These are phyloP conservation scores for Eristalis tenax DNA, from an alignment of 2,888 invertebrate genomes.

Conservation along the genomic window DNA sequence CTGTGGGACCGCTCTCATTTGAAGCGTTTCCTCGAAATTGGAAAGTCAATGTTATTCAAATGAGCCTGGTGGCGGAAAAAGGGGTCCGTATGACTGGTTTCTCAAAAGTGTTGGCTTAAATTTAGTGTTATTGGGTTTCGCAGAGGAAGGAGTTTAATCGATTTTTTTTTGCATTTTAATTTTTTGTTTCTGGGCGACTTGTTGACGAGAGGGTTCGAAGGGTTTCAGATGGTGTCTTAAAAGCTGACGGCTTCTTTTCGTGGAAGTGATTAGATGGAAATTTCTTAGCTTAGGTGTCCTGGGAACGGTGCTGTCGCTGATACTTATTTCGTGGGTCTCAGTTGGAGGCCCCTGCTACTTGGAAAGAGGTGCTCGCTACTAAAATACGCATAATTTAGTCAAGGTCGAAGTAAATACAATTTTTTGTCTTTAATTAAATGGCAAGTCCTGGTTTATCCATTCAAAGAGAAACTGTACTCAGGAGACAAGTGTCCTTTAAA, in stretches of 20 bases:
- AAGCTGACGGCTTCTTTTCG: too few relatives aligned
- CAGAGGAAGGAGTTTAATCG: not conserved
- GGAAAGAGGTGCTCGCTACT: too few relatives aligned
- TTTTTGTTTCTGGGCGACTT: not conserved
- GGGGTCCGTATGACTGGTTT: not conserved
- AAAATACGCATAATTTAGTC: too few relatives aligned
- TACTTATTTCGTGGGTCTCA: not conserved
- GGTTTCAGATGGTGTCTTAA: too few relatives aligned
- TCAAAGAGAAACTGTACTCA: too few relatives aligned
- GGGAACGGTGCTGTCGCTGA: not conserved
- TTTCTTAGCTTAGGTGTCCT: not conserved
- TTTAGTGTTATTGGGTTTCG: conserved; percentile 2
- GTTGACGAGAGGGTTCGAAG: not conserved
- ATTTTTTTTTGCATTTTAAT: not conserved
- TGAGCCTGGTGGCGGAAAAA: not conserved
- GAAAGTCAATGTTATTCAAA: conserved; percentile 44
- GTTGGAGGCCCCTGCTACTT: too few relatives aligned
- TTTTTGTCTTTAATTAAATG: too few relatives aligned
- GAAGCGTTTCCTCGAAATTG: not conserved
- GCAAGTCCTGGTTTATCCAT: too few relatives aligned
- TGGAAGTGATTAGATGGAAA: not conserved
- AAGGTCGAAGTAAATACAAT: too few relatives aligned
- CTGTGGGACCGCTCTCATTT: not conserved
- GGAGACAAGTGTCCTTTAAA: too few relatives aligned
- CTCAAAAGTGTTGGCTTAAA: conserved; percentile 3